Evolutionary conservation across 2,888 invertebrate species (phyloP).

Genomic region (Tromatobia lineatoria): DNA sequence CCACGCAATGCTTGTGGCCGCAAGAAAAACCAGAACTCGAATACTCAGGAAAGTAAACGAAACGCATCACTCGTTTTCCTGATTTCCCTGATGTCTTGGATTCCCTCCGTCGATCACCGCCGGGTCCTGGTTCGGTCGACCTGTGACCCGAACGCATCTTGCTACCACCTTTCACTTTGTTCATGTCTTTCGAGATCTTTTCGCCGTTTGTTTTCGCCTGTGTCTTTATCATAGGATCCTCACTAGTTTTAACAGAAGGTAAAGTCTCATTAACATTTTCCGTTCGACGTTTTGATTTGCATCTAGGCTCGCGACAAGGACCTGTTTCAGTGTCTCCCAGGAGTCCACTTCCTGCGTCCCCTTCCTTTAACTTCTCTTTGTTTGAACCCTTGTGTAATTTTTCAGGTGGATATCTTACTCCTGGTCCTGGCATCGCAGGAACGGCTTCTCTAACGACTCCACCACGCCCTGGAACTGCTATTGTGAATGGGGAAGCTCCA

Average conservation of each 20-base stretch:
- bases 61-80: conserved; percentile 71
- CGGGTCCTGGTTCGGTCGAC: conserved; percentile 51
- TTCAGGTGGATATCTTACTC: conserved; percentile 33
- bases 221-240: conserved; percentile 51
- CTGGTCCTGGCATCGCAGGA: conserved; percentile 69
- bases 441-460: conserved; percentile 76
- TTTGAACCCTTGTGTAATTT: conserved; percentile 69
- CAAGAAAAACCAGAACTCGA: conserved; percentile 76
- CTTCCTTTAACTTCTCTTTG: conserved; percentile 68
- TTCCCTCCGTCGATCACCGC: conserved; percentile 66
- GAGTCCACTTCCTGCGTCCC: conserved; percentile 17
- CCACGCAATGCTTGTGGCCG: conserved; percentile 80
- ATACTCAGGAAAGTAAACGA: conserved; percentile 79
- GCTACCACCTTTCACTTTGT: conserved; percentile 12
- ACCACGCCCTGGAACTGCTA: conserved; percentile 71
- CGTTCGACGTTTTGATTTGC: conserved; percentile 71
- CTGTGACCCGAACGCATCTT: conserved; percentile 36
- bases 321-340: conserved; percentile 70
- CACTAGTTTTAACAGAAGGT: neutral
- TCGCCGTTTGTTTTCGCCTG: neutral
- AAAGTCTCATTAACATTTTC: conserved; percentile 27
- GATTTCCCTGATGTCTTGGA: conserved; percentile 57
- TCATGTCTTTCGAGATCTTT: conserved; percentile 21
- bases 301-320: conserved; percentile 76
- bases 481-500: conserved; percentile 51